Evolutionary conservation across 2,113 vertebrate species (phyloP), one percentile per base, ranked within the genome.

Genomic region (Quiscalus mexicanus): DNA sequence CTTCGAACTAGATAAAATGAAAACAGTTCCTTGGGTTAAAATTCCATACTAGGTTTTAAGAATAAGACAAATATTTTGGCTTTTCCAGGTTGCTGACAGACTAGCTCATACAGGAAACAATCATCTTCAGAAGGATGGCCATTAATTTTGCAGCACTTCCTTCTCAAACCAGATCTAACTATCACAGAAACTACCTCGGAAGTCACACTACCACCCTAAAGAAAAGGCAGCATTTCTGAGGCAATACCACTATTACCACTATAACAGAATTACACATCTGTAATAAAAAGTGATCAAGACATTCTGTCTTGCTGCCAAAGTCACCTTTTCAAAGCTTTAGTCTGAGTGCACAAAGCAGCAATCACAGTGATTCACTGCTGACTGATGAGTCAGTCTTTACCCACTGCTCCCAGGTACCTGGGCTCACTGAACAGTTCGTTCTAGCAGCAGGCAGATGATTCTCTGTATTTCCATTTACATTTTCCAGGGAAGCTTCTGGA

Each of bases 1-100:
- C 98, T 98, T 87, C 96, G 97, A 94, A 97, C 99, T 99, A 94
- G 21, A 41, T 22, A 59, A 90, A 92, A 77, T 17, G 59, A 80
- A 87, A 89, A 44, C 12, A 88, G 31, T 62, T 60, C 18, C 58
- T 84, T 50, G 12, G 7, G 80, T 92, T 86, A 89, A 67, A 67
- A 71, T 71, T 75, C 84, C 33, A 22, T 45, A 37, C 60, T 67
- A 87, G 9, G 10, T 65, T 82, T 93, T 55, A 83, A 88, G 33
- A 33, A 60, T 18, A 82, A 65, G 12, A 58, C 22, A 91, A 87
- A n/a, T 47, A 78, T 23, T 71, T 79, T 19, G 65, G 0, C 35
- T 85, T 87, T 52, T 44, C 62, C 52, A 77, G 6, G 25, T 39
- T 59, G n/a, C 60, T 87, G 58, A 50, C 52, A 85, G 52, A 74